Percentiles rank a stretch among this genome's conserved stretches.
These are phyloP conservation scores for Drosophila peninsularis DNA, from an alignment of 2,888 invertebrate species.

Conservation along the genomic window DNA sequence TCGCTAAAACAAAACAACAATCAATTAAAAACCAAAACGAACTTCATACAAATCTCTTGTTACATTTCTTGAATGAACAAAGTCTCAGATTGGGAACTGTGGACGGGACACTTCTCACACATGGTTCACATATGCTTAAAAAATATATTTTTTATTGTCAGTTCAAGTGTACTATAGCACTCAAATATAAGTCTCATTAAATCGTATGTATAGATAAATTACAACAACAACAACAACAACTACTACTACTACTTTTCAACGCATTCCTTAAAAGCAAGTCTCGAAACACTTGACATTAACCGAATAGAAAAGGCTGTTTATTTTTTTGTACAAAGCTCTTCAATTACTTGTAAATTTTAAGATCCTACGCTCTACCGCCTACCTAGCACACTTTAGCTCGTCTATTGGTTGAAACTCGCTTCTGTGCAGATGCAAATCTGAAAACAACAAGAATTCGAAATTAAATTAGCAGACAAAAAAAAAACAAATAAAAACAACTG, in stretches of 20 bases:
- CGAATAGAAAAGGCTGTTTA: slow-evolving; percentile 40
- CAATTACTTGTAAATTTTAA: slow-evolving; percentile 58
- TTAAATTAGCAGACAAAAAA: slow-evolving; percentile 15
- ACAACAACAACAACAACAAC: slow-evolving; percentile 45
- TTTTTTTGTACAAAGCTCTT: slow-evolving; percentile 66
- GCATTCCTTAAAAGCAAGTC: slow-evolving; percentile 64
- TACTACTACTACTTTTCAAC: slow-evolving; percentile 71
- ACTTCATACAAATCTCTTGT: slow-evolving; percentile 32
- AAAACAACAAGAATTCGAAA: slow-evolving; percentile 28
- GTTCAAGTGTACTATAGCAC: slow-evolving; percentile 52
- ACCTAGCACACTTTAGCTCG: slow-evolving; percentile 71
- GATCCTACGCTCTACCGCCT: slow-evolving; percentile 61
- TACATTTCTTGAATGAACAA: slow-evolving; percentile 68
- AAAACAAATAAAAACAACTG: slow-evolving; percentile 49
- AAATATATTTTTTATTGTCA: slow-evolving; percentile 28
- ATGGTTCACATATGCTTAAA: slow-evolving; percentile 85
- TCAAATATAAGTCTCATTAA: slow-evolving; percentile 55
- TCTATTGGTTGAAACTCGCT: slow-evolving; percentile 74
- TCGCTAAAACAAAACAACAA: slow-evolving; percentile 66
- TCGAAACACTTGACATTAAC: slow-evolving; percentile 38
- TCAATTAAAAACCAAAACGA: slow-evolving; percentile 19
- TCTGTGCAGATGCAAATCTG: slow-evolving; percentile 42
- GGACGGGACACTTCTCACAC: slow-evolving; percentile 91
- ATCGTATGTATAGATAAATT: slow-evolving; percentile 63
- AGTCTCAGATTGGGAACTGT: slow-evolving; percentile 91